These are phyloP conservation scores for Pristionchus entomophagus DNA, from an alignment of 2,888 invertebrate species.

Conservation along the genomic window DNA sequence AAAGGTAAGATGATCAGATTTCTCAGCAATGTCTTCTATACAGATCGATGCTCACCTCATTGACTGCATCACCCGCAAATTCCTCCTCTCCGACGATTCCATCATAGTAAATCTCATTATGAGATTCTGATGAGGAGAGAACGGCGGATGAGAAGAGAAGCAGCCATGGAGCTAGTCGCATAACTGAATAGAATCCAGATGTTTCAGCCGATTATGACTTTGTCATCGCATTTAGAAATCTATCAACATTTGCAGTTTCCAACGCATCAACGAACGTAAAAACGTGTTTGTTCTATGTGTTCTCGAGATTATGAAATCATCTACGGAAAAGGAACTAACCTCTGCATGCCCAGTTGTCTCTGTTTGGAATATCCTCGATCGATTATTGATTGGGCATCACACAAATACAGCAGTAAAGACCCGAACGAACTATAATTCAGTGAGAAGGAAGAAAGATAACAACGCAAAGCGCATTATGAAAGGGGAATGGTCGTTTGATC, in stretches of 20 bases:
- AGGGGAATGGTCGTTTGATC: background rate
- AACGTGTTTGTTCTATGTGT: background rate
- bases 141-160: constrained; percentile 43
- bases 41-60: background rate
- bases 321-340: background rate
- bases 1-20: too few relatives aligned
- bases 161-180: constrained; percentile 46
- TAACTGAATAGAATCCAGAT: too few relatives aligned
- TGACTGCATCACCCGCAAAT: background rate
- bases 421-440: background rate
- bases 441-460: background rate
- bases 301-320: background rate
- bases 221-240: background rate
- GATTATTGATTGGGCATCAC: background rate
- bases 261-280: background rate
- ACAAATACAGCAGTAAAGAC: background rate
- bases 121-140: background rate
- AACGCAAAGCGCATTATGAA: background rate
- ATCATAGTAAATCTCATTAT: background rate
- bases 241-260: background rate
- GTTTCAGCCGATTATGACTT: too few relatives aligned
- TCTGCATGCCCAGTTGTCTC: background rate
- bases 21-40: too few relatives aligned
- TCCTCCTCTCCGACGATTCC: constrained; percentile 39
- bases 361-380: background rate